Percentiles rank a stretch among this genome's conserved stretches.
Evolutionary conservation across 2,797 vertebrate species (phyloP).

Genomic region (Pipistrellus pygmaeus): DNA sequence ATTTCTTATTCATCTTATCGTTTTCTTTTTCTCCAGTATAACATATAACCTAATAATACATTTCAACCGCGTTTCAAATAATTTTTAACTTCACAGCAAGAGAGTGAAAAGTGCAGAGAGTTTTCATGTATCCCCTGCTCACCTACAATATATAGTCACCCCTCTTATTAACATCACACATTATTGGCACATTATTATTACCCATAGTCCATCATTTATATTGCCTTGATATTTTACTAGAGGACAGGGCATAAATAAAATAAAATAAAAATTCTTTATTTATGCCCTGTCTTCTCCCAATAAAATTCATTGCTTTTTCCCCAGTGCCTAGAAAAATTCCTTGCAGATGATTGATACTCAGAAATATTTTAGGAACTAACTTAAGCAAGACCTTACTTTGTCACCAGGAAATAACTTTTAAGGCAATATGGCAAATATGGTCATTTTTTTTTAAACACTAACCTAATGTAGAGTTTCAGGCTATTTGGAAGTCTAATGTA

Average conservation of each 20-base stretch:
- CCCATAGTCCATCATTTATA: background rate
- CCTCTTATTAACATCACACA: background rate
- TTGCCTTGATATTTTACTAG: background rate
- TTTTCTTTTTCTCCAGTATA: background rate
- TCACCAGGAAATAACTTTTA: background rate
- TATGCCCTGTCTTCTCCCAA: background rate
- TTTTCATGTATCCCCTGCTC: background rate
- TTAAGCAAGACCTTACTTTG: background rate
- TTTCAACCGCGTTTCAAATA: background rate
- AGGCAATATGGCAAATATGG: background rate
- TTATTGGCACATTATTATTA: background rate
- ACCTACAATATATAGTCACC: rapidly evolving
- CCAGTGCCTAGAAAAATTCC: constrained; percentile 13
- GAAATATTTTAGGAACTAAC: background rate
- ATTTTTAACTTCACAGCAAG: background rate
- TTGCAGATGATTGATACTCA: background rate
- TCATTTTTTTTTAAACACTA: background rate
- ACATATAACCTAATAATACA: background rate
- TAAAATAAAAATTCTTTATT: background rate
- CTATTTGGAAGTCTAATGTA: background rate
- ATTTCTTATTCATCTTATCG: background rate
- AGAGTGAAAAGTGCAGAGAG: background rate
- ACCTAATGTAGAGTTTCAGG: background rate
- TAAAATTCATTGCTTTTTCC: background rate
- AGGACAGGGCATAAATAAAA: no score